Base-by-base conservation (phyloP, 92 coral and sea anemone species). In the Porites evermanni region DNA sequence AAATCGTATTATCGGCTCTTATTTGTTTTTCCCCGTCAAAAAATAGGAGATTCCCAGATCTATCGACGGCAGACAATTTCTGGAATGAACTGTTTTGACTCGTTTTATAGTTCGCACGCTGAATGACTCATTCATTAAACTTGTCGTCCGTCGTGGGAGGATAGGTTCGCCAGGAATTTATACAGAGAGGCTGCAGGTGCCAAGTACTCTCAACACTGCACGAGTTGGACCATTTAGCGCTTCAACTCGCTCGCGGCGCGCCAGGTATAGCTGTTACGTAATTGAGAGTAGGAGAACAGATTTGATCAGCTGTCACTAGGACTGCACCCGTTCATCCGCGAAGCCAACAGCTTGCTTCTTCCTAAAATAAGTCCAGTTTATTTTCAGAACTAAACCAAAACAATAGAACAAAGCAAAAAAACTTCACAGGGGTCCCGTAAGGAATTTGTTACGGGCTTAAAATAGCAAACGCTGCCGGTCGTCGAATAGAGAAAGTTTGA, bases 91-190 rank as follows among this genome's bases (percentile, higher is more conserved):
- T 76, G 53, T 26, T 66, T 1, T 74, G 47, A 2, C 69, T 26
- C 61, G 13, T 23, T 53, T 29, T 44, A 53, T 65, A 65, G 58
- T 47, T 26, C 9, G 68, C 26, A 66, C 52, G 16, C 61, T 19
- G 73, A 83, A 83, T 83, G 87, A 83, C 74, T 83, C 87, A 83
- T 74, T 73, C 74, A 73, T 20, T 52, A 72, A 74, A 72, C 70
- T 32, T 58, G 70, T 50, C 3, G 52, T 78, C 63, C 63, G 6
- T 51, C 80, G 87, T 73, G 80, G 87, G 80, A 59, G 70, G 86
- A 79, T 53, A 14, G 61, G 44, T 47, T 47, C 51, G 24, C 18
- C 53, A 18, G 76, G 12, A 38, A 53, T 81, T 81, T 23, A 19
- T 78, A 24, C 70, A 26, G 59, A 32, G 18, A 81, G 86, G 60